Evolutionary conservation across 2,113 vertebrate species (phyloP).

Genomic region (Hymenochirus boettgeri): DNA sequence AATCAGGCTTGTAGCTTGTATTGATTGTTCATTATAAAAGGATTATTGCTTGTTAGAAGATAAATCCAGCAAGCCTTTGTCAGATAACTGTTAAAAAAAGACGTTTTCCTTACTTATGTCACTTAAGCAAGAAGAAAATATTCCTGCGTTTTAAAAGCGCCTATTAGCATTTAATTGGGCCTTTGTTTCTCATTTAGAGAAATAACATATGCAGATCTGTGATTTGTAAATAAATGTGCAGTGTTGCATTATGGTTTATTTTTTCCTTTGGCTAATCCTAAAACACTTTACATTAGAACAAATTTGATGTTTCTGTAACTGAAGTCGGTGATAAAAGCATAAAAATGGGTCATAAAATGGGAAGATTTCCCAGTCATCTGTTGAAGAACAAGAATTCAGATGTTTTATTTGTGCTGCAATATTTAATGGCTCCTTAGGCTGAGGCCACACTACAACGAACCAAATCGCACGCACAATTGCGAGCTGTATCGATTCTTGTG

Average conservation of each 20-base stretch:
- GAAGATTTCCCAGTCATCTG: no score
- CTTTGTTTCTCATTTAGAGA: neutral
- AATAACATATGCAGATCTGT: neutral
- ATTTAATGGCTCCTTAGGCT: no score
- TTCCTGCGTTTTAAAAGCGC: neutral
- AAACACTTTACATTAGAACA: slow-evolving; percentile 12
- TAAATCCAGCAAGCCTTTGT: slow-evolving; percentile 2
- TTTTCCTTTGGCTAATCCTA: neutral
- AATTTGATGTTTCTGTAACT: slow-evolving; percentile 11
- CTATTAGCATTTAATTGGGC: slow-evolving; percentile 10
- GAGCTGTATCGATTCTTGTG: no score
- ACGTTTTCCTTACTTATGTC: neutral
- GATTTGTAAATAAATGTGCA: neutral
- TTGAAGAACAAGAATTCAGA: no score
- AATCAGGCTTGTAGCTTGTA: neutral
- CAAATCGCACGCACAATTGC: no score
- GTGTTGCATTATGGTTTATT: neutral
- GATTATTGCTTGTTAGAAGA: slow-evolving; percentile 13
- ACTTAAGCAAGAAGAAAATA: neutral
- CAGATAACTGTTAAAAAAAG: neutral
- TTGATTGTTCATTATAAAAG: slow-evolving; percentile 23
- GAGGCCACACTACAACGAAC: no score
- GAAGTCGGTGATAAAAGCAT: no score
- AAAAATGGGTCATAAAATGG: no score
- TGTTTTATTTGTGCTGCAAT: no score